A percentile compares a stretch with the other conserved stretches of the same genome.
Conservation (phyloP, 1,140 invertebrate species). For the Ceratoteleas bidentatus region DNA sequence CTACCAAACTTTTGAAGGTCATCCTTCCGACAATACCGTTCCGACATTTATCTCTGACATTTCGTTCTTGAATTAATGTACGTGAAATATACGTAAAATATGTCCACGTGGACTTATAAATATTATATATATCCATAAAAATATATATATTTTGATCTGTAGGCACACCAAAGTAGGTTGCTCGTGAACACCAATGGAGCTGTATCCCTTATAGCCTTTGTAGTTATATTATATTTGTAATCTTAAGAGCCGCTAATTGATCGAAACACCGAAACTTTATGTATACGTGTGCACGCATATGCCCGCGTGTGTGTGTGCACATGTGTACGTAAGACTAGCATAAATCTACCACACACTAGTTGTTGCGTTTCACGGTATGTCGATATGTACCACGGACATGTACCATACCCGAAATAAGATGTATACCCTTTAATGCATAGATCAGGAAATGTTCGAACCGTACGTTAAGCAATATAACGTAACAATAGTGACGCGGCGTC, state of each 20-base stretch:
- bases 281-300: constrained; percentile 42
- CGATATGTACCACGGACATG: constrained; percentile 28
- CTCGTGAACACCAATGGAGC: constrained; percentile 79
- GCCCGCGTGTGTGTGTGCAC: constrained; percentile 25
- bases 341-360: constrained; percentile 39
- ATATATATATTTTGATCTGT: constrained; percentile 33
- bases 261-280: constrained; percentile 43
- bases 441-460: constrained; percentile 29
- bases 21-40: too few relatives aligned
- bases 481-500: constrained; percentile 10
- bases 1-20: too few relatives aligned
- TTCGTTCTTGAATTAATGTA: too few relatives aligned
- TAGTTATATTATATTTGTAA: constrained; percentile 63
- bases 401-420: constrained; percentile 42
- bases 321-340: constrained; percentile 23
- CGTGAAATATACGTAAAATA: too few relatives aligned
- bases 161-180: constrained; percentile 78
- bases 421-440: constrained; percentile 42
- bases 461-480: constrained; percentile 32
- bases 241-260: constrained; percentile 57
- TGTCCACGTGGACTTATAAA: constrained; percentile 9
- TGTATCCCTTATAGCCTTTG: constrained; percentile 74
- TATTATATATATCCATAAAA: constrained; percentile 39
- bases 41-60: too few relatives aligned
- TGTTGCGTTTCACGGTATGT: constrained; percentile 44